Percentiles rank a stretch among this genome's conserved stretches.
Evolutionary conservation across 2,113 vertebrate species (phyloP).

Genomic region (Protobothrops mucrosquamatus): DNA sequence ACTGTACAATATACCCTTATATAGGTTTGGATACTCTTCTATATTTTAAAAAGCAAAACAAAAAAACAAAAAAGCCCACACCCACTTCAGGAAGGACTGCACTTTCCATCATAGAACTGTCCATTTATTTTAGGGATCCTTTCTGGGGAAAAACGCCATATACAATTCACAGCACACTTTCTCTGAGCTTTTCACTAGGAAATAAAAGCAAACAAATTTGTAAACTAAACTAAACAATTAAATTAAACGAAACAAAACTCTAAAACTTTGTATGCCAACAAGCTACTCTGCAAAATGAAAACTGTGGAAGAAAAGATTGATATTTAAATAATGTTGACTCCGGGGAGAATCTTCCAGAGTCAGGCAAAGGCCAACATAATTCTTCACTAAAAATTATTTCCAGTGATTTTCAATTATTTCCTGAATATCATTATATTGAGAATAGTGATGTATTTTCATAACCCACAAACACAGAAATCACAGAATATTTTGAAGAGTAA

Average conservation of each 20-base stretch:
- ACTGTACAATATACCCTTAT: not conserved
- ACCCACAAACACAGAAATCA: not conserved
- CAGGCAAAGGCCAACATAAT: not conserved
- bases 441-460: not conserved
- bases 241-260: not conserved
- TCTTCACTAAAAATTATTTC: not conserved
- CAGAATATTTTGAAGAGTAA: not conserved
- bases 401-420: not conserved
- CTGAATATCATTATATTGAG: not conserved
- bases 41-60: not conserved
- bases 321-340: not conserved
- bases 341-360: not conserved
- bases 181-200: not conserved
- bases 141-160: not conserved
- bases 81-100: not conserved
- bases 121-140: not conserved
- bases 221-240: not conserved
- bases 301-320: not conserved
- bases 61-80: too few species aligned
- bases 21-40: not conserved
- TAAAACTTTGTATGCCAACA: not conserved
- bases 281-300: not conserved
- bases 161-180: not conserved
- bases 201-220: not conserved
- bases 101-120: not conserved